These are phyloP conservation scores for Vulpes vulpes DNA, from an alignment of 2,113 vertebrate species.

Conservation along the genomic window DNA sequence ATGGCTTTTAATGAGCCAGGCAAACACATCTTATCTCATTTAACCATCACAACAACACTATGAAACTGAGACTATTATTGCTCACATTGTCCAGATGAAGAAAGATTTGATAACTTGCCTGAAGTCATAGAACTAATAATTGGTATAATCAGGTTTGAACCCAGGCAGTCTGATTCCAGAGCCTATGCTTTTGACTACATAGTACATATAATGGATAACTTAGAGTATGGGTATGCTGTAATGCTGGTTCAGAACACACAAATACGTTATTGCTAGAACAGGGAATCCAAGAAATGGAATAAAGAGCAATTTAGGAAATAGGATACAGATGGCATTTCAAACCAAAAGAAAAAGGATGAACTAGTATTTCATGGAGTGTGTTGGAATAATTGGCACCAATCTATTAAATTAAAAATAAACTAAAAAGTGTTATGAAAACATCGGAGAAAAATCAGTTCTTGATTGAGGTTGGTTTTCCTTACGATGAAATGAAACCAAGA, in stretches of 20 bases:
- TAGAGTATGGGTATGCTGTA: background rate
- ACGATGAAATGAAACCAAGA: background rate
- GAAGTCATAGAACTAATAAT: background rate
- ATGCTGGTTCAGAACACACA: background rate
- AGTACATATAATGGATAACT: background rate
- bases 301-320: background rate
- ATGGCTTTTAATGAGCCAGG: background rate
- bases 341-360: background rate
- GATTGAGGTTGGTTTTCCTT: background rate
- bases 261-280: background rate
- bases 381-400: background rate
- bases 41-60: background rate
- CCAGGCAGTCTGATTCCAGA: background rate
- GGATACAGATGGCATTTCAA: background rate
- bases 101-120: background rate
- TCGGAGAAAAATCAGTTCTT: background rate
- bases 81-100: background rate
- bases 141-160: background rate
- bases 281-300: background rate
- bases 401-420: conserved; percentile 22
- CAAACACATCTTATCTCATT: background rate
- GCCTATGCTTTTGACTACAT: background rate
- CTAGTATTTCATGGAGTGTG: background rate
- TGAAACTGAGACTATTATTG: background rate
- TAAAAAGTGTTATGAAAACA: background rate